Base-by-base conservation (phyloP, 2,797 vertebrate species). In the Yasuhikotakia modesta region DNA sequence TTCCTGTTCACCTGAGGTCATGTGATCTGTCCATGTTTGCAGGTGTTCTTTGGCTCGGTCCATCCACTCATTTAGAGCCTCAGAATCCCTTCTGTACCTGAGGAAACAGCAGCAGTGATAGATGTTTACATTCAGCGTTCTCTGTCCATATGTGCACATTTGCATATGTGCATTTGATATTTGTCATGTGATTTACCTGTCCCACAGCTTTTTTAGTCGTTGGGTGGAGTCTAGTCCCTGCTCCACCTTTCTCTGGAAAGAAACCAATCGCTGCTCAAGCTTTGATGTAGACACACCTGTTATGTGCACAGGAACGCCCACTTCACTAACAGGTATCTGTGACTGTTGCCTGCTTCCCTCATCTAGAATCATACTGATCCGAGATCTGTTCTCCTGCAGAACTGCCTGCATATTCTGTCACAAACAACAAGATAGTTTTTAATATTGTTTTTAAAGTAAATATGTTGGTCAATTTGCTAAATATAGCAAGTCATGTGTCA, bases 1-100 rank as follows among this genome's bases (percentile, higher is more conserved):
- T 75, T 93, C 92, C 78, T 94, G 90, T 21, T 89, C 86, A 10
- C 84, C 88, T 0, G 86, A 86, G 78, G 88, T 87, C n/a, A 90
- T 89, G n/a, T 92, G 88, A 16, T 87, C 90, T 39, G 88, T 93
- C 93, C 92, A 96, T 71, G 61, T 84, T 67, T 91, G 91, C 63
- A 96, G 87, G 27, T 86, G 81, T 74, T 91, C 91, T 81, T 89
- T 91, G 76, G 96, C 92, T 39, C 84, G 85, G 55, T 84, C 87
- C 88, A 96, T 88, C 97, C 96, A 99, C n/a, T 88, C 87, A 13
- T 71, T 82, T 65, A 98, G 86, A 0, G 80, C 86, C 5, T 90
- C 87, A 0, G 90, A 93, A 80, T 94, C 93, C 22, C 39, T 83
- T 63, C 83, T 87, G 78, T 95, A 98, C 84, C 97, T 99, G 39